phyloP scores from a whole-genome alignment of 2,113 vertebrate genomes.

The Aegotheles bennettii region DNA sequence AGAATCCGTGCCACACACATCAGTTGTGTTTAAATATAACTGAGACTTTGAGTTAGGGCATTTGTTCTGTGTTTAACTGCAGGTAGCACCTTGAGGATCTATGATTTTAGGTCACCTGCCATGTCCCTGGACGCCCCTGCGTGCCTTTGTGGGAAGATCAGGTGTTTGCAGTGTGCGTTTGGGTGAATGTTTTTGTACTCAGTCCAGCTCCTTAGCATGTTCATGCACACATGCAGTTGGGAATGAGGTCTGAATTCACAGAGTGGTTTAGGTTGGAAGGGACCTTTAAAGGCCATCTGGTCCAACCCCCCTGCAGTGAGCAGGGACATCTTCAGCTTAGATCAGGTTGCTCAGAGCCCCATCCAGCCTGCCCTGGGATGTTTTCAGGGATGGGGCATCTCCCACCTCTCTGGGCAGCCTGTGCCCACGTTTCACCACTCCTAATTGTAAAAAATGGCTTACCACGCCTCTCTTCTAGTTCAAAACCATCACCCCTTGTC shows the following conservation, averaged over 20 bases:
- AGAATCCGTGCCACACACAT: neutral
- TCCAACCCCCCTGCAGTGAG: neutral
- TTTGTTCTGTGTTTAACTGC: neutral
- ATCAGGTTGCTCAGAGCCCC: neutral
- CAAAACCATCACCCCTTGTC: neutral
- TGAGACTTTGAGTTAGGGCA: neutral
- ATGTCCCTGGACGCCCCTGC: fast-evolving
- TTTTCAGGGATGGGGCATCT: neutral
- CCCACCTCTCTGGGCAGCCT: neutral
- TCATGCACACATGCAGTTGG: fast-evolving
- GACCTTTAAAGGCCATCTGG: neutral
- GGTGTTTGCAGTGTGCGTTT: neutral
- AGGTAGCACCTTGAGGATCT: neutral
- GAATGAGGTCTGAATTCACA: neutral
- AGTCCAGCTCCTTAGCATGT: neutral
- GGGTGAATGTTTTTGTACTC: neutral
- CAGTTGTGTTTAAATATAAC: fast-evolving
- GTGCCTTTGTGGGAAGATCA: neutral
- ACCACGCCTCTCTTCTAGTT: neutral
- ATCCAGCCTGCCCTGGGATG: neutral
- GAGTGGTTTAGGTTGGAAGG: neutral
- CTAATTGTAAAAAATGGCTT: neutral
- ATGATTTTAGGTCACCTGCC: neutral
- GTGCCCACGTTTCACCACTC: neutral
- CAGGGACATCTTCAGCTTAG: neutral